Conservation (phyloP, 1,140 invertebrate genomes). For the Maconellicoccus hirsutus region DNA sequence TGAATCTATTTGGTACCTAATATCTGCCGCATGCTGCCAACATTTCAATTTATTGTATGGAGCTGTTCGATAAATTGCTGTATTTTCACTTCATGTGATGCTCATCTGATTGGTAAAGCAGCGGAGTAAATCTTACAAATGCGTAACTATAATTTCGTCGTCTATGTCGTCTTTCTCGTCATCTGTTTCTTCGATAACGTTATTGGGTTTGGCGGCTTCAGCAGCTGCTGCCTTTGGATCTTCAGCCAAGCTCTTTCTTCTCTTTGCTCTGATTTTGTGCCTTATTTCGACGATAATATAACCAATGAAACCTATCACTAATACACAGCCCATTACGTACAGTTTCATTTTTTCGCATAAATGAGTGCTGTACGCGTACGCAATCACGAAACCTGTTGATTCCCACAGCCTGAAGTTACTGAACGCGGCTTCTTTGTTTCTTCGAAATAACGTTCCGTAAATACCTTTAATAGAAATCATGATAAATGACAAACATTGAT, state of each 20-base stretch:
- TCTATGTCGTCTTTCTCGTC: conserved; percentile 73
- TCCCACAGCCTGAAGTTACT: conserved; percentile 94
- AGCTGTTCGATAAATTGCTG: background rate
- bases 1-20: background rate
- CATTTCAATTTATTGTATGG: background rate
- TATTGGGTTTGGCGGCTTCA: conserved; percentile 36
- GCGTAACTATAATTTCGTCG: conserved; percentile 72
- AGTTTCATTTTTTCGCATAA: conserved; percentile 81
- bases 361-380: conserved; percentile 77
- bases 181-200: conserved; percentile 53
- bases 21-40: background rate
- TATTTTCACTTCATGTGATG: background rate
- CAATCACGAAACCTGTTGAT: conserved; percentile 81
- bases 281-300: conserved; percentile 73
- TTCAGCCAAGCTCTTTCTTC: conserved; percentile 52
- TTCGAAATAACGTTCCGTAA: conserved; percentile 80
- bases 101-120: background rate
- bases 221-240: conserved; percentile 50
- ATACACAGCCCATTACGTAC: conserved; percentile 69
- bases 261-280: conserved; percentile 51
- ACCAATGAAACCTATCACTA: conserved; percentile 64
- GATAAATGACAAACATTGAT: background rate
- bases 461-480: conserved; percentile 48
- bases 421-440: conserved; percentile 90
- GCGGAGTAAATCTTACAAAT: conserved; percentile 44